A percentile compares a stretch with the other conserved stretches of the same genome.
phyloP scores from a whole-genome alignment of 2,113 vertebrate species.

The Heterocephalus glaber region DNA sequence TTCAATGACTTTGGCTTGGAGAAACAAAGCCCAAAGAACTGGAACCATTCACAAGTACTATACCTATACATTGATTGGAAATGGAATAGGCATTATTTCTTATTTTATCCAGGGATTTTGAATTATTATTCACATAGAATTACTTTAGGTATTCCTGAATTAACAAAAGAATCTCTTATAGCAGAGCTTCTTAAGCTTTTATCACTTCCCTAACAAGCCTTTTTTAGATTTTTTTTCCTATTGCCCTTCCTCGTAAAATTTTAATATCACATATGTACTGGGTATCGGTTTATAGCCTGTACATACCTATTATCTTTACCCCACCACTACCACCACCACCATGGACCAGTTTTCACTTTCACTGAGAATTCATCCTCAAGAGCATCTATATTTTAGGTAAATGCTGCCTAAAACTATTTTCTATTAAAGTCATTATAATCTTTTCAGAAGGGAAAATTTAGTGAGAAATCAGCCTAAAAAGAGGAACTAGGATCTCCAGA shows the following conservation, averaged over 20 bases:
- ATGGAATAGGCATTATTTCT: not conserved
- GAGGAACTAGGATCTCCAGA: not conserved
- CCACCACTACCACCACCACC: too few relatives aligned
- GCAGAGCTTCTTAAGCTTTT: conserved; percentile 24
- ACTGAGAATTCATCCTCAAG: not conserved
- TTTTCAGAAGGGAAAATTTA: not conserved
- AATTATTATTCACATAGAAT: conserved; percentile 17
- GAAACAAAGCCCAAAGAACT: conserved; percentile 34
- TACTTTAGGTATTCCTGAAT: not conserved
- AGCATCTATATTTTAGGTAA: not conserved
- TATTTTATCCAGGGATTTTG: conserved; percentile 1
- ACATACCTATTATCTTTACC: not conserved
- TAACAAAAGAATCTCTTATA: not conserved
- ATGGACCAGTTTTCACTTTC: not conserved
- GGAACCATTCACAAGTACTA: not conserved
- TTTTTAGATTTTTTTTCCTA: not conserved
- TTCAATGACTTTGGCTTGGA: conserved; percentile 43
- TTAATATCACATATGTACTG: not conserved
- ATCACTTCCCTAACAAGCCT: not conserved
- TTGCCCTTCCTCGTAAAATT: conserved; percentile 3
- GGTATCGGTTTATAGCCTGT: not conserved
- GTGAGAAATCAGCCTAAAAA: not conserved
- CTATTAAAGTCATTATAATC: not conserved
- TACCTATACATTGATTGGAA: not conserved
- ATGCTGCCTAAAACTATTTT: conserved; percentile 15